Percentiles rank a stretch among this genome's conserved stretches.
Evolutionary conservation across 2,888 invertebrate genomes (phyloP).

Genomic region (Apomyelois bistriatella): DNA sequence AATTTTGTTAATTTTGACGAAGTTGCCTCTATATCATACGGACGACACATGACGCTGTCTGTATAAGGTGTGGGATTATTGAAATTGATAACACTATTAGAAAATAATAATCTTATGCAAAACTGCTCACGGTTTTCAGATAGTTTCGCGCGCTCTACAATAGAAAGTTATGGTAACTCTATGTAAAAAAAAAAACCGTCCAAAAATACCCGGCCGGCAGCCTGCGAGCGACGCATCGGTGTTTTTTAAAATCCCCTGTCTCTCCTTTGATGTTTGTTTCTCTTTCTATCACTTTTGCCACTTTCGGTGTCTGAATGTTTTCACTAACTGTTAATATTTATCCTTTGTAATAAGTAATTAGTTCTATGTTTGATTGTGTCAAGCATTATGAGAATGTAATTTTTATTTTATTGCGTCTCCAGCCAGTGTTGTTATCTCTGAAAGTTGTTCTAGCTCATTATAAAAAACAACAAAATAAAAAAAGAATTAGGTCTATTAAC

Average conservation of each 20-base stretch:
- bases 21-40: too few species aligned
- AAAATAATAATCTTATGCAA: too few species aligned
- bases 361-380: slow-evolving; percentile 27
- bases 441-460: too few species aligned
- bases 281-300: slow-evolving; percentile 73
- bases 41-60: too few species aligned
- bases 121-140: background rate
- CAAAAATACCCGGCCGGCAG: slow-evolving; percentile 74
- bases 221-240: slow-evolving; percentile 73
- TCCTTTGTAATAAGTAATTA: slow-evolving; percentile 31
- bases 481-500: too few species aligned
- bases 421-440: too few species aligned
- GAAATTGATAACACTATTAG: too few species aligned
- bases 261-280: slow-evolving; percentile 67
- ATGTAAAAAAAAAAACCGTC: slow-evolving; percentile 35
- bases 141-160: background rate
- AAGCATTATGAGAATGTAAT: slow-evolving; percentile 22
- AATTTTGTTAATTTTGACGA: too few species aligned
- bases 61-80: too few species aligned
- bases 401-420: background rate
- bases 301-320: slow-evolving; percentile 78
- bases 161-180: background rate
- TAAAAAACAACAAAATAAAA: too few species aligned
- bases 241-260: slow-evolving; percentile 68
- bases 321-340: slow-evolving; percentile 79